Percentiles rank a stretch among this genome's conserved stretches.
Evolutionary conservation across 2,113 vertebrate species (phyloP).

Genomic region (Ictidomys tridecemlineatus): DNA sequence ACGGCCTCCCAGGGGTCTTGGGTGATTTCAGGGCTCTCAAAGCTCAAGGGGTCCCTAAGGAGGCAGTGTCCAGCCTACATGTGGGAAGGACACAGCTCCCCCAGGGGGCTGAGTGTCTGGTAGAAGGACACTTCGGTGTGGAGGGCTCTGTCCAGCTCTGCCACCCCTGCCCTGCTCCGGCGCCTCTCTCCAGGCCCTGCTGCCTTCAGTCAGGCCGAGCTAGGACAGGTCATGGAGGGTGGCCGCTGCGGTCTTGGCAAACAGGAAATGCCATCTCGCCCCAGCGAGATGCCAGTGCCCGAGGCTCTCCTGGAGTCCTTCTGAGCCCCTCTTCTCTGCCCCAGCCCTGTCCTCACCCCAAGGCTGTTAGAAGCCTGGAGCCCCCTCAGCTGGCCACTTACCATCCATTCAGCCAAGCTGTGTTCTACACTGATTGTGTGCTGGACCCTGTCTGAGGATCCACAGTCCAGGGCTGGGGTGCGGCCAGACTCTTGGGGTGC

Average conservation of each 20-base stretch:
- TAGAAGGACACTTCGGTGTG: neutral
- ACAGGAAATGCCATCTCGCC: constrained; percentile 28
- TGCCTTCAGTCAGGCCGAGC: neutral
- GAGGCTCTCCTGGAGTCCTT: neutral
- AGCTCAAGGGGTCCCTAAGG: neutral
- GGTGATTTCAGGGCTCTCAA: neutral
- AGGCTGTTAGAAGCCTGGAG: neutral
- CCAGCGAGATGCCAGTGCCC: neutral
- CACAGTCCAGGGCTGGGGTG: neutral
- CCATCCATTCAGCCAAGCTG: neutral
- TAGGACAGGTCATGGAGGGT: neutral
- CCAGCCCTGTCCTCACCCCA: neutral
- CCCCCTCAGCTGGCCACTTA: neutral
- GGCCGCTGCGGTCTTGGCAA: neutral
- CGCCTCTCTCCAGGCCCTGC: neutral
- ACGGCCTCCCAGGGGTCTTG: neutral
- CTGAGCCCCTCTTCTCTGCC: neutral
- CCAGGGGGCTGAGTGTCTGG: neutral
- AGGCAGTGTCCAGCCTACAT: neutral
- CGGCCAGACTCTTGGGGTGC: neutral
- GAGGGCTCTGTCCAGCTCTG: neutral
- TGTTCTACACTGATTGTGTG: accelerated
- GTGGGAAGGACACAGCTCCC: neutral
- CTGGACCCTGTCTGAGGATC: neutral
- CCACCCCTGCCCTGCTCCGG: too few relatives aligned